Conservation (phyloP, 1,140 invertebrate genomes). For the Lordiphosa mommai region DNA sequence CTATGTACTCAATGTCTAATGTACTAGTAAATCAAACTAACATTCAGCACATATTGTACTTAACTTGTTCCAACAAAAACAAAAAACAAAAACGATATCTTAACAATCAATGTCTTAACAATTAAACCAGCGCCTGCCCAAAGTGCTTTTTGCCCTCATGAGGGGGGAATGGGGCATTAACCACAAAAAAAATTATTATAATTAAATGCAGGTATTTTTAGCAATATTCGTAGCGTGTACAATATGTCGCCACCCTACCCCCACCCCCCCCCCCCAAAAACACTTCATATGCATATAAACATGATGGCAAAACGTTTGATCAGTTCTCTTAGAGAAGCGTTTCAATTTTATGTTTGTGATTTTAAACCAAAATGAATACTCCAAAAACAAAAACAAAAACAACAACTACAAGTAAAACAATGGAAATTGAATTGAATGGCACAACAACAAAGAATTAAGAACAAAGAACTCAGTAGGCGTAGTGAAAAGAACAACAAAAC, state of each 20-base stretch:
- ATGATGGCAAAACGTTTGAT: constrained; percentile 37
- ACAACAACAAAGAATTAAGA: neutral
- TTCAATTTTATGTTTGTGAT: constrained; percentile 48
- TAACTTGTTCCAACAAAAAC: constrained; percentile 29
- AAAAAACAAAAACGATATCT: constrained; percentile 25
- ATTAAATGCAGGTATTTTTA: constrained; percentile 68
- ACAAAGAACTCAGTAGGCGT: constrained; percentile 19
- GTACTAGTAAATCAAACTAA: constrained; percentile 12
- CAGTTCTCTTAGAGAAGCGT: constrained; percentile 46
- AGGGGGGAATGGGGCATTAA: constrained; percentile 28
- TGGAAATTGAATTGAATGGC: constrained; percentile 19
- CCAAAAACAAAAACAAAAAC: constrained; percentile 23
- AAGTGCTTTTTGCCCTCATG: constrained; percentile 51
- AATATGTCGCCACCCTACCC: constrained; percentile 70
- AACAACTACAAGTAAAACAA: constrained; percentile 3
- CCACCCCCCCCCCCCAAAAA: constrained; percentile 29
- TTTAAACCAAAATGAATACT: constrained; percentile 20
- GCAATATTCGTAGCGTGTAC: constrained; percentile 72
- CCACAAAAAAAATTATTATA: constrained; percentile 20
- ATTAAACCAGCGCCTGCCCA: constrained; percentile 66
- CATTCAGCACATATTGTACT: constrained; percentile 49
- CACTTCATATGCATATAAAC: constrained; percentile 69
- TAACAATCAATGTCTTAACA: constrained; percentile 62
- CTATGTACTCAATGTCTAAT: constrained; percentile 9
- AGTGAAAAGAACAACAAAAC: neutral